phyloP scores from a whole-genome alignment of 92 coral and sea anemone genomes.

The Zoanthus gigantus region DNA sequence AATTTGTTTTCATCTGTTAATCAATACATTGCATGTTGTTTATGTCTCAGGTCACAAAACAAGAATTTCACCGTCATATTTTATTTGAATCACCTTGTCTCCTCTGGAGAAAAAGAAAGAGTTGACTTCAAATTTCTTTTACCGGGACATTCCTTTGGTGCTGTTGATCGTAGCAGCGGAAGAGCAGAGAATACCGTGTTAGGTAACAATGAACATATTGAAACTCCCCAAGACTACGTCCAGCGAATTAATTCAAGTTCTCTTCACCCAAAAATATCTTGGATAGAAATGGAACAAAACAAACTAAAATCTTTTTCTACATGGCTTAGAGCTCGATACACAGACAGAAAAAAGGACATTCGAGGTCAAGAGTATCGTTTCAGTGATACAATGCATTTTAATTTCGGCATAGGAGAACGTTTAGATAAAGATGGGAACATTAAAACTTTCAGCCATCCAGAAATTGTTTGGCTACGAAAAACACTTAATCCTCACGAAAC shows the following conservation, averaged over 20 bases:
- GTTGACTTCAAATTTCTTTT: conserved; percentile 22
- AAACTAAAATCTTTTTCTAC: conserved; percentile 4
- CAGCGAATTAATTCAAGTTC: conserved; percentile 13
- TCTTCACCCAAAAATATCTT: conserved; percentile 8
- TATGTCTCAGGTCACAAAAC: conserved; percentile 19
- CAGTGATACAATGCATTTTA: conserved; percentile 27
- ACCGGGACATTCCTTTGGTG: conserved; percentile 29
- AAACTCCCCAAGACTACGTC: conserved; percentile 36
- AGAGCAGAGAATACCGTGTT: conserved; percentile 26
- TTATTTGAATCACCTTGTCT: conserved; percentile 12
- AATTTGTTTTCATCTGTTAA: neutral
- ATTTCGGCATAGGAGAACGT: conserved; percentile 13
- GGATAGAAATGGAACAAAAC: conserved; percentile 30
- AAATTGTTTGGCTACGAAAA: conserved; percentile 33
- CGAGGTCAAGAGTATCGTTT: conserved; percentile 17
- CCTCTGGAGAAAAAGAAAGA: conserved; percentile 29
- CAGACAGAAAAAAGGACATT: conserved; percentile 26
- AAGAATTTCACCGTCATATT: conserved; percentile 16
- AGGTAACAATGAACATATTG: conserved; percentile 3
- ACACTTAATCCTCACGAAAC: conserved; percentile 27
- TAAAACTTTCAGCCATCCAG: conserved; percentile 20
- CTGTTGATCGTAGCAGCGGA: conserved; percentile 30
- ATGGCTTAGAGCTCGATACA: conserved; percentile 3
- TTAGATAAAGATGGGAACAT: conserved; percentile 5
- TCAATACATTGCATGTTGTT: conserved; percentile 5